phyloP scores from a whole-genome alignment of 2,888 invertebrate species.

The Gymnocheta viridis region DNA sequence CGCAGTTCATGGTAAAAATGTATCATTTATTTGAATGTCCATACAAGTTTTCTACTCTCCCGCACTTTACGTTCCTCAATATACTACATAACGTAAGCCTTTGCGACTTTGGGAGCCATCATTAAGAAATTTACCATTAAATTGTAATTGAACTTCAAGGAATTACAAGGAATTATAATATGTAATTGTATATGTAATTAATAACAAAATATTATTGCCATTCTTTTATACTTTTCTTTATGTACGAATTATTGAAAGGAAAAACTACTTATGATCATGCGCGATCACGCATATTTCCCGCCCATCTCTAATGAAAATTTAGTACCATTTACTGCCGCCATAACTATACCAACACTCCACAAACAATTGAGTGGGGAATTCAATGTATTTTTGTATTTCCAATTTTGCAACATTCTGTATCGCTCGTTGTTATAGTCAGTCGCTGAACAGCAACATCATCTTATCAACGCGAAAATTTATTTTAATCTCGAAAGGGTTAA shows the following conservation, averaged over 20 bases:
- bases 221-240: too few species aligned
- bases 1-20: too few species aligned
- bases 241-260: background rate
- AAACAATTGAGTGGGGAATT: slow-evolving; percentile 31
- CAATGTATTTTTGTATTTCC: background rate
- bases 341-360: background rate
- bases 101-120: too few species aligned
- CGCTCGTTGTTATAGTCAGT: background rate
- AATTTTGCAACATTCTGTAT: slow-evolving; percentile 6
- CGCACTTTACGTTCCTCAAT: too few species aligned
- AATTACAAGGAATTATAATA: too few species aligned
- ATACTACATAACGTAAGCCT: too few species aligned
- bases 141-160: too few species aligned
- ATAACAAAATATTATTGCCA: too few species aligned
- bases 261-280: background rate
- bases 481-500: slow-evolving; percentile 36
- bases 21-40: too few species aligned
- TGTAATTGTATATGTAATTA: too few species aligned
- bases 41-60: too few species aligned
- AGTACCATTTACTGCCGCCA: background rate
- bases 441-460: background rate
- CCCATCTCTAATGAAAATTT: slow-evolving; percentile 5
- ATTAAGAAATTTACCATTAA: too few species aligned
- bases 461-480: background rate
- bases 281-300: background rate